A percentile compares a stretch with the other conserved stretches of the same genome.
Conservation (phyloP, 2,888 invertebrate species). For the Meandrusa payeni region DNA sequence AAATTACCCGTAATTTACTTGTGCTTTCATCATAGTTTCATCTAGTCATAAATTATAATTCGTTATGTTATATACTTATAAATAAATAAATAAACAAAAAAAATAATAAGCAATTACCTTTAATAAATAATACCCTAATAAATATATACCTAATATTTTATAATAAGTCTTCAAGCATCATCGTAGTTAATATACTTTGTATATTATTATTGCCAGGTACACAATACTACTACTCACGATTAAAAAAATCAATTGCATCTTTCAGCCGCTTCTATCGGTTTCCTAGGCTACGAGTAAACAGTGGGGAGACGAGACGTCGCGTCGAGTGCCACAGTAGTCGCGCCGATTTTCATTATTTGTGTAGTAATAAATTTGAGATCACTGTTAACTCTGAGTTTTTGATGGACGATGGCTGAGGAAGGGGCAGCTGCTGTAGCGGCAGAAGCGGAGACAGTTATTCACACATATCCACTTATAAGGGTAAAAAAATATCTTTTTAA, state of each 20-base stretch:
- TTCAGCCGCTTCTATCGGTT: conserved; percentile 62
- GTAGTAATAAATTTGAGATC: conserved; percentile 26
- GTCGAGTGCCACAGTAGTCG: conserved; percentile 38
- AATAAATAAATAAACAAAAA: no score
- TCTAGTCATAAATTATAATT: no score
- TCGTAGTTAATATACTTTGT: conserved; percentile 29
- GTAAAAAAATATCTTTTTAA: conserved; percentile 73
- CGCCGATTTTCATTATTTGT: conserved; percentile 32
- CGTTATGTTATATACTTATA: no score
- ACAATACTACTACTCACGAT: conserved; percentile 31
- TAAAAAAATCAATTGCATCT: conserved; percentile 76
- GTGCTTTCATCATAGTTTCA: neutral
- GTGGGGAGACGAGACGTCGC: conserved; percentile 63
- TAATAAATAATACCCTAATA: no score
- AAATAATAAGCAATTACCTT: no score
- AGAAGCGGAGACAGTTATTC: conserved; percentile 84
- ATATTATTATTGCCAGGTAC: conserved; percentile 37
- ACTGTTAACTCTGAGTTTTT: conserved; percentile 28
- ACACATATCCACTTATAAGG: conserved; percentile 91
- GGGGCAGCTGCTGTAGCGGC: conserved; percentile 52
- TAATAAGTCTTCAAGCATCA: conserved; percentile 28
- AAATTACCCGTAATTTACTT: no score
- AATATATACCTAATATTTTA: no score
- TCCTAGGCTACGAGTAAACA: conserved; percentile 77
- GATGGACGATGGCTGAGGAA: conserved; percentile 62